A percentile compares a stretch with the other conserved stretches of the same genome.
Conservation (phyloP, 1,140 invertebrate genomes). For the Drosophila takahashii region DNA sequence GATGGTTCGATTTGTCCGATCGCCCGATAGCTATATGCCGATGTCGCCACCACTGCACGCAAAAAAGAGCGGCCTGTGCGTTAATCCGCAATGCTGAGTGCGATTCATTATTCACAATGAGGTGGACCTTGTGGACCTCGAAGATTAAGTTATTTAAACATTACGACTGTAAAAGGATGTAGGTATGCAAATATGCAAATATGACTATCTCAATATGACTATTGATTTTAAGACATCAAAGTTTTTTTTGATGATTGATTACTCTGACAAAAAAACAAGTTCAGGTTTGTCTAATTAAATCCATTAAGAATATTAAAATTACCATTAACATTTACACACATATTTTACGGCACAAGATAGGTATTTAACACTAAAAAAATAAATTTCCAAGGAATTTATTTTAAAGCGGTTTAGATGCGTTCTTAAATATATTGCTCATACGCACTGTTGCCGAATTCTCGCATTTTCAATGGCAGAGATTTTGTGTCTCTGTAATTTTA, state of each 20-base stretch:
- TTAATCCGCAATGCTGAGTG: conserved; percentile 52
- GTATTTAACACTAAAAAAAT: neutral
- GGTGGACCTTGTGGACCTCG: conserved; percentile 13
- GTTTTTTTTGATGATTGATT: too few relatives aligned
- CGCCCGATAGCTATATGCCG: conserved; percentile 60
- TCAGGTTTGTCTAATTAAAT: too few relatives aligned
- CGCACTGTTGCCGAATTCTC: neutral
- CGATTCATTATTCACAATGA: conserved; percentile 27
- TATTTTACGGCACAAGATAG: neutral
- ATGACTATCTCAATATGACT: neutral
- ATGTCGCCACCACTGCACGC: conserved; percentile 53
- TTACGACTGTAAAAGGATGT: neutral
- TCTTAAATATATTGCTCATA: conserved; percentile 6
- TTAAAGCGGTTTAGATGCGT: neutral
- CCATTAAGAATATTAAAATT: too few relatives aligned
- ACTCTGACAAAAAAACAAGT: too few relatives aligned
- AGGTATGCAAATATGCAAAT: too few relatives aligned
- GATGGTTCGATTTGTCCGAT: conserved; percentile 56
- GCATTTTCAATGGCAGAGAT: neutral
- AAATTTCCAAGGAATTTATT: neutral
- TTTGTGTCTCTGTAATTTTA: too few relatives aligned
- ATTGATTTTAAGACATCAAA: too few relatives aligned
- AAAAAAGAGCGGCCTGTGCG: conserved; percentile 51
- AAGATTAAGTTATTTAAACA: too few relatives aligned
- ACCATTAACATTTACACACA: too few relatives aligned